Conservation (phyloP, 2,113 vertebrate genomes). For the Onychostoma macrolepis region DNA sequence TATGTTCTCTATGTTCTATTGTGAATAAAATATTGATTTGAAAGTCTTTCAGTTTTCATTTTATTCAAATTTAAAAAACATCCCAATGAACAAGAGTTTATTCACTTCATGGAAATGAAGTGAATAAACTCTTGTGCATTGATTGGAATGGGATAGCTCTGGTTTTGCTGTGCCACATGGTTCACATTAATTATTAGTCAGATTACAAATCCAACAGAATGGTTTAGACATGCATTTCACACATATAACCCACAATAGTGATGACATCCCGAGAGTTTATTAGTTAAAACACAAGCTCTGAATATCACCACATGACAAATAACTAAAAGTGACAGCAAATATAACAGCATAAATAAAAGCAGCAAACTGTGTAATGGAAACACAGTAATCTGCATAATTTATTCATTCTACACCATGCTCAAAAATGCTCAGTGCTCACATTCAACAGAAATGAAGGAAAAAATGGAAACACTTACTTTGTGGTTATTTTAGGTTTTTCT, state of each 20-base stretch:
- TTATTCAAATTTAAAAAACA: no score
- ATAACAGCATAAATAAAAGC: constrained; percentile 6
- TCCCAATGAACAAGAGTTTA: no score
- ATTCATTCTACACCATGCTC: neutral
- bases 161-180: neutral
- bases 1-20: no score
- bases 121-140: neutral
- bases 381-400: neutral
- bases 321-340: neutral
- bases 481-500: neutral
- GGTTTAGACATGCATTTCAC: neutral
- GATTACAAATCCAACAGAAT: neutral
- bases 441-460: neutral
- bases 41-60: no score
- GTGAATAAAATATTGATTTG: no score
- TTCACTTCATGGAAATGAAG: no score
- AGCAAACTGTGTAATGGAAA: neutral
- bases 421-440: neutral
- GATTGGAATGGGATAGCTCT: neutral
- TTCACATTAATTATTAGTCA: neutral
- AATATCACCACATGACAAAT: neutral
- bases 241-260: neutral
- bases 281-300: neutral
- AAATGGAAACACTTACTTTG: neutral
- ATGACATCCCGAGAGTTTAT: neutral